Base-by-base conservation (phyloP, 2,888 invertebrate genomes). In the Prostheceraeus crozeri region DNA sequence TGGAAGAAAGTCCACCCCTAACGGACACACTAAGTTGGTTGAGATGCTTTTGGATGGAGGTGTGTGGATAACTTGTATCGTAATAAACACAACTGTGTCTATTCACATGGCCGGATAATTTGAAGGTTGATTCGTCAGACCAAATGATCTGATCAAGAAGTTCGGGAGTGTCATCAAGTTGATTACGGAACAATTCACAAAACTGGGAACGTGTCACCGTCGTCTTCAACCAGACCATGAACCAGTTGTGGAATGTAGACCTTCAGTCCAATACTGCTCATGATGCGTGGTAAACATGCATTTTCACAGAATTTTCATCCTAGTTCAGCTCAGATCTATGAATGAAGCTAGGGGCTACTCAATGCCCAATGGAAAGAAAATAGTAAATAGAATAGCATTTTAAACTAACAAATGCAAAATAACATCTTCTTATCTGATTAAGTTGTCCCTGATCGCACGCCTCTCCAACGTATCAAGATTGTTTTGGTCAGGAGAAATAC, bases 41-140 rank as follows among this genome's bases (percentile, higher is more conserved):
- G 27, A 54, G 16, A 33, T 54, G 54, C 35, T 54, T 51, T 46
- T 54, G 8, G 33, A 54, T 33, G 8, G 28, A 33, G 33, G 35
- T 16, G 28, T 54, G 45, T 21, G 6, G 54, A 54, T 54, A 33
- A 14, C 35, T 35, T 30, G 54, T 54, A 35, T 28, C 45, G 16
- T 54, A 54, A 19, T 54, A 54, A 11, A 54, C 54, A 54, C 54
- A 54, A 54, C 33, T 54, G 25, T 54, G 54, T 54, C 54, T 11
- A 28, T 30, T 54, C 21, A 54, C 28, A 11, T 30, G n/a, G 11
- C 54, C 54, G 6, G 54, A 54, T 19, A 54, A 28, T 25, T 51
- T 51, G 33, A 54, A 54, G 11, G 14, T 54, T 54, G 54, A 54
- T 28, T 54, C 54, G 28, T 54, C 35, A 11, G 45, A 21, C 35